A percentile compares a stretch with the other conserved stretches of the same genome.
Conservation (phyloP, 2,113 vertebrate genomes). For the Hylia prasina region DNA sequence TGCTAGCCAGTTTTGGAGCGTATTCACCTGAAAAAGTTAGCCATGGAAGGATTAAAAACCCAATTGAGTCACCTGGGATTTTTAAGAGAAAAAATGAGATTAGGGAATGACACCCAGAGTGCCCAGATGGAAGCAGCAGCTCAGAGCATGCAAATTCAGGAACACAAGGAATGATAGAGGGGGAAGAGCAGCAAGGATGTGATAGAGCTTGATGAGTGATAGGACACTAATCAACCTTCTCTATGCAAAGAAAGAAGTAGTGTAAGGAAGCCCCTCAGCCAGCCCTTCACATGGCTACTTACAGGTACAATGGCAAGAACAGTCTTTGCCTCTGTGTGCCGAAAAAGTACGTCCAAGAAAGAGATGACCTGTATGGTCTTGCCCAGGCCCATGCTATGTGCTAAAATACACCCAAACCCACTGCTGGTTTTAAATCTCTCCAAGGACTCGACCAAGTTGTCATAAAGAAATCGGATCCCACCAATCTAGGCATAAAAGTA, state of each 20-base stretch:
- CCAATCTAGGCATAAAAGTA: constrained; percentile 80
- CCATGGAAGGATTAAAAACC: neutral
- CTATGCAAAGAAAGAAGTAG: neutral
- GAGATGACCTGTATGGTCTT: constrained; percentile 98
- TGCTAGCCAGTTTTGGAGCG: constrained; percentile 95
- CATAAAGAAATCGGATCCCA: constrained; percentile 95
- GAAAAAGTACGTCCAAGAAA: constrained; percentile 93
- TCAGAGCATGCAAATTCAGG: neutral
- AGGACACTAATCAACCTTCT: neutral
- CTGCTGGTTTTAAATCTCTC: constrained; percentile 94
- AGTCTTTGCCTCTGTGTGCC: constrained; percentile 92
- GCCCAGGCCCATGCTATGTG: constrained; percentile 97
- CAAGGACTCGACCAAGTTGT: constrained; percentile 95
- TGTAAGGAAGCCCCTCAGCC: neutral
- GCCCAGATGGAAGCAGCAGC: neutral
- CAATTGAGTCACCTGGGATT: neutral
- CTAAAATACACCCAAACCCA: constrained; percentile 97
- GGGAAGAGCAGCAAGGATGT: neutral
- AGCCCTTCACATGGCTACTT: constrained; percentile 58
- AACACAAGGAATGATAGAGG: neutral
- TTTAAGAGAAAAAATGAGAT: neutral
- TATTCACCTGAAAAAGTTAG: constrained; percentile 86
- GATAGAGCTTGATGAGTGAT: neutral
- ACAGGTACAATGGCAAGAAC: constrained; percentile 97
- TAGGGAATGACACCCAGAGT: neutral